These are phyloP conservation scores for Diabrotica balteata DNA, from an alignment of 2,888 invertebrate species.

Conservation along the genomic window DNA sequence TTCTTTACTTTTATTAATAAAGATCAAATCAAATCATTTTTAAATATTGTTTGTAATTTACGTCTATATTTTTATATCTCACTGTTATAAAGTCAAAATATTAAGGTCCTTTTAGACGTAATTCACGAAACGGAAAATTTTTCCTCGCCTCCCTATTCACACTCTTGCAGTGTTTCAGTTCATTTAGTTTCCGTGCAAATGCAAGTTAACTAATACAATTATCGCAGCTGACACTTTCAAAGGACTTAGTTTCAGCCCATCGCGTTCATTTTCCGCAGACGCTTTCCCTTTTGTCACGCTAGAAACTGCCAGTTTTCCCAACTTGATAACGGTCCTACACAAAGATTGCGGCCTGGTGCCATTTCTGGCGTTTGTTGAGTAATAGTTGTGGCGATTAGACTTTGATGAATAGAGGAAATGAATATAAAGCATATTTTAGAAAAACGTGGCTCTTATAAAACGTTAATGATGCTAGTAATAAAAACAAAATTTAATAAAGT, in stretches of 20 bases:
- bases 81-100: no score
- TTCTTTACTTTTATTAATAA: no score
- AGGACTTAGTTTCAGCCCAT: slow-evolving; percentile 23
- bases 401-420: no score
- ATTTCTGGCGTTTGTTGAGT: background rate
- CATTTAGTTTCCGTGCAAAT: slow-evolving; percentile 20
- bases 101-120: no score
- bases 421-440: no score
- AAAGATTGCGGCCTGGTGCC: background rate
- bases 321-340: background rate
- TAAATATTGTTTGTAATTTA: no score
- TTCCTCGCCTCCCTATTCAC: background rate
- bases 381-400: background rate
- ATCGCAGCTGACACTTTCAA: slow-evolving; percentile 16
- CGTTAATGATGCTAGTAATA: no score
- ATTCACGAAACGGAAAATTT: background rate
- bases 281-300: background rate
- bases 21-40: no score
- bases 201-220: slow-evolving; percentile 27
- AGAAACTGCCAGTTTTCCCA: background rate
- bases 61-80: no score
- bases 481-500: no score
- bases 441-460: no score
- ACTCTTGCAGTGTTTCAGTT: slow-evolving; percentile 8
- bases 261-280: slow-evolving; percentile 18